A percentile compares a stretch with the other conserved stretches of the same genome.
Evolutionary conservation across 2,888 invertebrate species (phyloP).

Genomic region (Eugnorisma glareosa): DNA sequence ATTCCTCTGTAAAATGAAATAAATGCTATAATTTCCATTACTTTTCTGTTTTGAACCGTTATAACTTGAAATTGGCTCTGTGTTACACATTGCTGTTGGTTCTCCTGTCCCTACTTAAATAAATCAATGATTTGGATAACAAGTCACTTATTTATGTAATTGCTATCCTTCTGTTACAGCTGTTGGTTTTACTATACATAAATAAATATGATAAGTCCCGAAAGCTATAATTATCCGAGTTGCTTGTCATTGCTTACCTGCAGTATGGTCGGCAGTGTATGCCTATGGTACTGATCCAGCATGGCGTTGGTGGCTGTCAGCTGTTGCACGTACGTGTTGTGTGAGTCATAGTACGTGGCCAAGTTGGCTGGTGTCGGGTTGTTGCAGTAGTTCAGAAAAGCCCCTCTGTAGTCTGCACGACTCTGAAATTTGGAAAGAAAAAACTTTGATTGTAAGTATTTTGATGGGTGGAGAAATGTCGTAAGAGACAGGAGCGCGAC

Average conservation of each 20-base stretch:
- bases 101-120: neutral
- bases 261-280: constrained; percentile 96
- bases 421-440: constrained; percentile 90
- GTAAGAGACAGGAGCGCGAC: neutral
- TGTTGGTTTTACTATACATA: neutral
- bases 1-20: neutral
- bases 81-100: neutral
- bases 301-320: constrained; percentile 98
- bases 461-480: neutral
- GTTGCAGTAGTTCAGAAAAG: constrained; percentile 95
- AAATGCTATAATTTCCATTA: neutral
- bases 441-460: neutral
- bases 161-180: neutral
- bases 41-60: neutral
- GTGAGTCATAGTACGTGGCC: constrained; percentile 96
- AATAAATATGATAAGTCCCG: neutral
- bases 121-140: neutral
- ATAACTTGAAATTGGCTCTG: neutral
- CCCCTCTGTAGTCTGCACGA: constrained; percentile 96
- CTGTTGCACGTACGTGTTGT: constrained; percentile 98
- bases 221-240: neutral
- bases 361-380: constrained; percentile 93
- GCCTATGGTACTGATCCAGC: constrained; percentile 96
- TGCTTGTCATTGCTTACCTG: constrained; percentile 89
- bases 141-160: neutral